Base-by-base conservation (phyloP, 2,888 invertebrate genomes). In the Schizaphis graminum region DNA sequence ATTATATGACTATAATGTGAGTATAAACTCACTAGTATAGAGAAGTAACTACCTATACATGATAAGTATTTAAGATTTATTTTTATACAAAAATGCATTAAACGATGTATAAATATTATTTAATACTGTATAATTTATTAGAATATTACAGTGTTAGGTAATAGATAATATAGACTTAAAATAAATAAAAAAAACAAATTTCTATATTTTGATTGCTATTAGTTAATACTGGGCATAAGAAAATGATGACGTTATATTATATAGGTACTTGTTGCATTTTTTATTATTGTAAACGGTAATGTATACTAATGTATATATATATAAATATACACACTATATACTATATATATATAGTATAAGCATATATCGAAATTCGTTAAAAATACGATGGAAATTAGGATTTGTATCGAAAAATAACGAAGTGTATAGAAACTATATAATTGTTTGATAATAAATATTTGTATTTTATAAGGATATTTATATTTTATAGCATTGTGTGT, bases 371-470 rank as follows among this genome's bases (percentile, higher is more conserved):
- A 47, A 86, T 16, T 86, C 28, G 47, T 86, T 47, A 86, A 47
- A 47, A 47, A n/a, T n/a, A 44, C 49, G 2, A 86, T 86, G 2
- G 16, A 44, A 86, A 47, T 47, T 47, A 49, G 28, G 44, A 86
- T 86, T 47, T 86, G 7, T 47, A 86, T 86, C 28, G 3, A 47
- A 0, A 47, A 86, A 47, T 47, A 86, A 86, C 47, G 86, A 86
- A 85, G 26, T 1, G 2, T 13, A n/a, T 13, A n/a, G 28, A 47
- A 28, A 47, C 28, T 11, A 44, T 13, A 47, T 44, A 61, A 89
- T 89, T 61, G 57, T 89, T 61, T 61, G 47, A 47, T 41, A 13
- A 41, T 44, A 89, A 89, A 61, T 89, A 44, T 91, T 77, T 53
- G n/a, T 35, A n/a, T 49, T 16, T 49, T n/a, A 47, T 47, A 88